phyloP scores from a whole-genome alignment of 2,888 invertebrate genomes.

The Ormyrus labotus region DNA sequence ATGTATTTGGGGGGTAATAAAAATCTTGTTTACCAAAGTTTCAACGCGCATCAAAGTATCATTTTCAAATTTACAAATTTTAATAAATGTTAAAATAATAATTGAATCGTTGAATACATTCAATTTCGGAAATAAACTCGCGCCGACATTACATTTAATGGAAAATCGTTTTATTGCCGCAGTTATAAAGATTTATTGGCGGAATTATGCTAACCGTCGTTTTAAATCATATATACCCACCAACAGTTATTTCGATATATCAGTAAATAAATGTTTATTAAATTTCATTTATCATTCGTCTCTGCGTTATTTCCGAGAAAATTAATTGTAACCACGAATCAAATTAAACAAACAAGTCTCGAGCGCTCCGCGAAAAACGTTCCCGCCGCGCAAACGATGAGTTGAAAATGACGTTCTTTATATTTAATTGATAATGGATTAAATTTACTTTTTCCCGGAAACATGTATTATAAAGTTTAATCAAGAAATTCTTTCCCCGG shows the following conservation, averaged over 20 bases:
- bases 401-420: too few species aligned
- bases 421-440: too few species aligned
- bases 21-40: too few species aligned
- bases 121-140: not conserved
- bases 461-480: too few species aligned
- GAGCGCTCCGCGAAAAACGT: not conserved
- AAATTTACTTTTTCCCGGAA: too few species aligned
- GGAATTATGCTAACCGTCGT: not conserved
- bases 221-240: slow-evolving; percentile 2
- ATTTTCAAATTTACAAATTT: too few species aligned
- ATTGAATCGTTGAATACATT: too few species aligned
- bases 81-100: too few species aligned
- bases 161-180: slow-evolving; percentile 10
- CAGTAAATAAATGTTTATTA: slow-evolving; percentile 23
- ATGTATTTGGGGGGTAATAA: too few species aligned
- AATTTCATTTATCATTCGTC: slow-evolving; percentile 24
- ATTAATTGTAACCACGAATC: slow-evolving; percentile 21
- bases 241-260: not conserved
- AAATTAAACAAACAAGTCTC: slow-evolving; percentile 5
- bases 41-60: too few species aligned
- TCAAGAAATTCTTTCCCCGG: too few species aligned
- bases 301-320: not conserved
- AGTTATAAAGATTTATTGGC: slow-evolving; percentile 25
- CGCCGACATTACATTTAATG: not conserved
- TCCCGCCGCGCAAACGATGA: not conserved